A percentile compares a stretch with the other conserved stretches of the same genome.
phyloP scores from a whole-genome alignment of 2,113 vertebrate genomes.

The Ochotona curzoniae region DNA sequence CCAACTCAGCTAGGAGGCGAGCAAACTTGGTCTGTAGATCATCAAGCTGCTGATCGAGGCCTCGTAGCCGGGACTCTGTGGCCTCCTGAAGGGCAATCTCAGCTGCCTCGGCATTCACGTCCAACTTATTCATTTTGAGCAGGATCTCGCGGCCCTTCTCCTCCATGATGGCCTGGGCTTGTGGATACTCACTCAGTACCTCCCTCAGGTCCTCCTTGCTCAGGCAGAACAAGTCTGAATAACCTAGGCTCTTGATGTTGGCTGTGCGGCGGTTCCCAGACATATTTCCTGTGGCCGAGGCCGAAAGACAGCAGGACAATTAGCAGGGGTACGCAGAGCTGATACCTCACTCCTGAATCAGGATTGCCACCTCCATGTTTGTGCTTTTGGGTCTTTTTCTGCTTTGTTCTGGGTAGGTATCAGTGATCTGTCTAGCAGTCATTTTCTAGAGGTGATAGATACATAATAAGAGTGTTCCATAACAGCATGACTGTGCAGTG shows the following conservation, averaged over 20 bases:
- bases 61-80: conserved; percentile 80
- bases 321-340: background rate
- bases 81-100: conserved; percentile 80
- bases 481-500: background rate
- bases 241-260: conserved; percentile 94
- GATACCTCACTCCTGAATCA: background rate
- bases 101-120: conserved; percentile 77
- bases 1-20: conserved; percentile 92
- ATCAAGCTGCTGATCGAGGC: conserved; percentile 88
- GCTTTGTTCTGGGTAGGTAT: background rate
- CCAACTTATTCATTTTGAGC: conserved; percentile 92
- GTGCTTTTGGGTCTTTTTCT: background rate
- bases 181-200: conserved; percentile 92
- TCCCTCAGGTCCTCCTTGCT: conserved; percentile 93
- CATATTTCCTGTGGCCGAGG: conserved; percentile 88
- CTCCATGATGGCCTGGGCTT: conserved; percentile 90
- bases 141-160: conserved; percentile 95
- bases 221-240: conserved; percentile 95
- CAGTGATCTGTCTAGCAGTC: conserved; percentile 23
- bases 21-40: conserved; percentile 91
- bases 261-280: conserved; percentile 95
- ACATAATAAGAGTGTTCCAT: background rate
- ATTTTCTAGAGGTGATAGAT: background rate
- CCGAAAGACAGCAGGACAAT: background rate
- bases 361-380: background rate